Evolutionary conservation across 2,797 vertebrate genomes (phyloP).

Genomic region (Macroramphosus scolopax): DNA sequence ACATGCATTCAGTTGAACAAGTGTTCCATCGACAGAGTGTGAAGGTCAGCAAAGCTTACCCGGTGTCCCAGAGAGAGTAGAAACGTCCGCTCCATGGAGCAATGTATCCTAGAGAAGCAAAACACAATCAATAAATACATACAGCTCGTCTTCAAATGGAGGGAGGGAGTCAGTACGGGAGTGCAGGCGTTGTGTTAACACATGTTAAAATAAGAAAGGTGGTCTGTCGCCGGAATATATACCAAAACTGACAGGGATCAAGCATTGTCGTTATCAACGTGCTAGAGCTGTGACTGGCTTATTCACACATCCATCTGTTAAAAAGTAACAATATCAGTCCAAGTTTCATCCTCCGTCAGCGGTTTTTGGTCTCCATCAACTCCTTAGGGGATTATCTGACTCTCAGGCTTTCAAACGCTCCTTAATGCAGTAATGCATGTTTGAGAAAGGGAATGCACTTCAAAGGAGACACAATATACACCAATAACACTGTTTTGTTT

Average conservation of each 20-base stretch:
- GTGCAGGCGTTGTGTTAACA: too few species aligned
- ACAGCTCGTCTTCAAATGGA: constrained; percentile 1
- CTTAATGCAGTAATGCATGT: background rate
- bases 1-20: constrained; percentile 39
- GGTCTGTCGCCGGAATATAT: too few species aligned
- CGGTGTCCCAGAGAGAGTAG: constrained; percentile 98
- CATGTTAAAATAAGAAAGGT: too few species aligned
- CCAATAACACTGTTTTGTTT: background rate
- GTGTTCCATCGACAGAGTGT: constrained; percentile 38
- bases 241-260: too few species aligned
- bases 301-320: background rate
- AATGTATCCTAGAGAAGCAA: constrained; percentile 87
- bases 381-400: too few species aligned
- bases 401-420: too few species aligned
- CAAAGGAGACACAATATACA: too few species aligned
- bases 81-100: constrained; percentile 99
- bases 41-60: constrained; percentile 82
- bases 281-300: background rate
- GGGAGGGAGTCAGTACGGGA: too few species aligned
- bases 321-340: too few species aligned
- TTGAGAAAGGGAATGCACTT: background rate
- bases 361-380: too few species aligned
- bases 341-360: too few species aligned
- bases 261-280: too few species aligned
- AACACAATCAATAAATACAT: constrained; percentile 28